Base-by-base conservation (phyloP, 2,888 invertebrate genomes). In the Orchesellides sinensis region DNA sequence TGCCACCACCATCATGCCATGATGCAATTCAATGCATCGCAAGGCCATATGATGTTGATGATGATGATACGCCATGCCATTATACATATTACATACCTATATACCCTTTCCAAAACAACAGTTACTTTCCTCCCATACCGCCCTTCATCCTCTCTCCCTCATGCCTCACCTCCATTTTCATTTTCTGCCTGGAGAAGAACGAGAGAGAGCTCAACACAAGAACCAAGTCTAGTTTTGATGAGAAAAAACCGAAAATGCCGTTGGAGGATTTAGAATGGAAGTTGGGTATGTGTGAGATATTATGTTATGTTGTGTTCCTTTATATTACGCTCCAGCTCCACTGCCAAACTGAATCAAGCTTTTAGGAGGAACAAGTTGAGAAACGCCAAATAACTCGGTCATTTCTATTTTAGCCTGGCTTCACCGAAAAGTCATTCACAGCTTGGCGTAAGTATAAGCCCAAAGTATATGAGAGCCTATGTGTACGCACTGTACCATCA, bases 51-150 rank as follows among this genome's bases (percentile, higher is more conserved):
- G 19, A 1, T 40, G 19, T n/a, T n/a, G n/a, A n/a, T n/a, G n/a
- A n/a, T n/a, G n/a, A n/a, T n/a, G n/a, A n/a, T n/a, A n/a, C n/a
- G n/a, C n/a, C n/a, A n/a, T n/a, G n/a, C n/a, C 5, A n/a, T 61
- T 40, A 5, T 40, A 8, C 40, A 40, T n/a, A 40, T 8, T 40
- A 40, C 1, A 40, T 40, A 40, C n/a, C n/a, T 40, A 40, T 40
- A 8, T 5, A 8, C 40, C n/a, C 40, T 40, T 32, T 32, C 19
- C 23, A 10, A 19, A 47, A 45, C 32, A 70, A 17, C 21, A 29
- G 17, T 78, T 80, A 66, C 84, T 82, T 83, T n/a, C n/a, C 72
- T 72, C 74, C 73, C 59, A 63, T 54, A 65, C 61, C 45, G 56
- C 75, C 61, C 21, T 72, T 27, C 65, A 54, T 56, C 52, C 32